These are phyloP conservation scores for Tychaedon coryphoeus DNA, from an alignment of 2,113 vertebrate genomes.

Conservation along the genomic window DNA sequence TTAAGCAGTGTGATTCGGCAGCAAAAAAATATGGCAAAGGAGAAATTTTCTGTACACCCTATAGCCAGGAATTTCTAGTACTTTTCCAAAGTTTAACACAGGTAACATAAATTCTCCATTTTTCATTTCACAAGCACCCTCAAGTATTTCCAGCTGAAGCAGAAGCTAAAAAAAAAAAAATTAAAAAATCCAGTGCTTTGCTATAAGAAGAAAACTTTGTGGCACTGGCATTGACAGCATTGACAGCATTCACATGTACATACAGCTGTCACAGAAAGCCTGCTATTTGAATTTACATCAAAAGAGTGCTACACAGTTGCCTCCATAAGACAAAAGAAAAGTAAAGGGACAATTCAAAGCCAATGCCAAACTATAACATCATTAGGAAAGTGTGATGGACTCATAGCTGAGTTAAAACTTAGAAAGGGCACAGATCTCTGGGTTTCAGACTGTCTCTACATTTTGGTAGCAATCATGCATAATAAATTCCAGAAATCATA, in stretches of 20 bases:
- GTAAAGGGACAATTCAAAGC: neutral
- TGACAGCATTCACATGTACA: neutral
- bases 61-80: neutral
- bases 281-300: neutral
- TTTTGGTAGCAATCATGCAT: neutral
- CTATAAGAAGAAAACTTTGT: neutral
- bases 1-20: neutral
- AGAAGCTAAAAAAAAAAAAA: neutral
- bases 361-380: neutral
- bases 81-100: neutral
- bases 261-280: neutral
- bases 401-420: neutral
- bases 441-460: accelerated
- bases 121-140: neutral
- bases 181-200: neutral
- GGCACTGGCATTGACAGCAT: neutral
- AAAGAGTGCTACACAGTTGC: neutral
- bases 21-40: neutral
- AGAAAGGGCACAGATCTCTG: neutral
- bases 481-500: conserved; percentile 2
- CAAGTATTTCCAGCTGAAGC: neutral
- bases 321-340: neutral
- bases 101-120: neutral
- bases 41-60: neutral
- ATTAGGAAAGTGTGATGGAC: neutral